Base-by-base conservation (phyloP, 1,140 invertebrate species). In the Diorhabda sublineata region DNA sequence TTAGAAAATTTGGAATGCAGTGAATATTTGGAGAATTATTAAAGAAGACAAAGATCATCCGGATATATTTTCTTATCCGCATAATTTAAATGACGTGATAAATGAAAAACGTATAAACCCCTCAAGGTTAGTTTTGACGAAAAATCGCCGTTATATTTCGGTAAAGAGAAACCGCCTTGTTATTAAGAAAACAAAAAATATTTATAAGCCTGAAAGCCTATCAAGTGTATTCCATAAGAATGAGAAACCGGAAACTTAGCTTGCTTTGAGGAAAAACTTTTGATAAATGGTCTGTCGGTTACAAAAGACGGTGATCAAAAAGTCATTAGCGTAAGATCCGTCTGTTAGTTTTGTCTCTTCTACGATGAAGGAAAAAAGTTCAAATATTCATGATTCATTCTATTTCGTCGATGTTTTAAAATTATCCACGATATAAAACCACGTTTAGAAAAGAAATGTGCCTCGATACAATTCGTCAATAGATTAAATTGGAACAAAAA, bases 221-320 rank as follows among this genome's bases (percentile, higher is more conserved):
- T 64, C 45, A 64, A 64, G 45, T 52, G 63, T 64, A 64, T 64
- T 64, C 56, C 7, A 56, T 64, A 64, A 64, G 56, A 64, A 64
- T 64, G 47, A 41, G 45, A 8, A 26, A 26, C 45, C 4, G 45
- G n/a, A 64, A 64, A 57, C 63, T 26, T 26, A 45, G 61, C 45
- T 64, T 57, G 11, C 63, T 64, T 64, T 64, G 63, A 64, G 66
- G 69, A 69, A 72, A 72, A 69, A 67, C 45, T 61, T 61, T 67
- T 72, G 71, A 72, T 69, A 72, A 72, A 72, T 72, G 65, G 70
- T 60, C 66, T 45, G 45, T 66, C 57, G 60, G 52, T 66, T 67
- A 72, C 71, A 72, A 72, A 61, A 67, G 61, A 68, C 65, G 71
- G 71, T 72, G 71, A 72, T 72, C 71, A 72, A 69, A 72, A 72